Conservation (phyloP, 2,797 vertebrate species). For the Halcyon smyrnensis region DNA sequence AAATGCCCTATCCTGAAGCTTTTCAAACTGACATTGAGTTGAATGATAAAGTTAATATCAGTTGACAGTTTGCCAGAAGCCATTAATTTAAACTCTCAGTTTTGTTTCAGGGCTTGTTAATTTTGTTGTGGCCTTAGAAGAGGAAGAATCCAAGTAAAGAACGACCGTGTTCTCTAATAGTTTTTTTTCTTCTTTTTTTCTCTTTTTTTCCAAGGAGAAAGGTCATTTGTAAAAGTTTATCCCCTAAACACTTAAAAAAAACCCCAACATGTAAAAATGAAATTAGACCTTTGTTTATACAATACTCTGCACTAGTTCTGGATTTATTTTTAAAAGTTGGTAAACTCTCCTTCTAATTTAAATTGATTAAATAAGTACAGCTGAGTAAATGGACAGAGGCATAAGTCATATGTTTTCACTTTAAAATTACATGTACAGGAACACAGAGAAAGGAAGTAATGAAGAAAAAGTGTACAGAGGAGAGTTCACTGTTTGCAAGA, state of each 20-base stretch:
- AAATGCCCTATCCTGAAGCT: conserved; percentile 64
- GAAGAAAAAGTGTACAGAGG: conserved; percentile 26
- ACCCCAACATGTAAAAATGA: conserved; percentile 32
- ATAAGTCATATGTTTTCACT: conserved; percentile 72
- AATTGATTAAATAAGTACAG: conserved; percentile 79
- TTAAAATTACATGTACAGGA: conserved; percentile 67
- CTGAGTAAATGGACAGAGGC: conserved; percentile 72
- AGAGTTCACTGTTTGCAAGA: neutral
- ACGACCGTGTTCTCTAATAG: neutral
- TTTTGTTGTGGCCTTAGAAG: conserved; percentile 71
- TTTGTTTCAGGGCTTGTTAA: conserved; percentile 72
- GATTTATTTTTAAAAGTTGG: conserved; percentile 78
- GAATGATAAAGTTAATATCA: conserved; percentile 74
- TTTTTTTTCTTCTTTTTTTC: neutral
- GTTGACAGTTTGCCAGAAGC: conserved; percentile 78
- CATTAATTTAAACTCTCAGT: conserved; percentile 69
- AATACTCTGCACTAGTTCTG: conserved; percentile 42
- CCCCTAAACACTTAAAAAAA: no score
- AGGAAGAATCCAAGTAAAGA: conserved; percentile 47
- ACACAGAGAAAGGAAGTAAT: conserved; percentile 56
- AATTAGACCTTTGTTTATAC: conserved; percentile 74
- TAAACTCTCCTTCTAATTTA: conserved; percentile 76
- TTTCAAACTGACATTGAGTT: conserved; percentile 67
- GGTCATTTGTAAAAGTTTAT: conserved; percentile 18
- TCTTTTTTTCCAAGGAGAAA: neutral